Percentiles rank a stretch among this genome's conserved stretches.
Conservation (phyloP, 2,113 vertebrate genomes). For the Alethe diademata region DNA sequence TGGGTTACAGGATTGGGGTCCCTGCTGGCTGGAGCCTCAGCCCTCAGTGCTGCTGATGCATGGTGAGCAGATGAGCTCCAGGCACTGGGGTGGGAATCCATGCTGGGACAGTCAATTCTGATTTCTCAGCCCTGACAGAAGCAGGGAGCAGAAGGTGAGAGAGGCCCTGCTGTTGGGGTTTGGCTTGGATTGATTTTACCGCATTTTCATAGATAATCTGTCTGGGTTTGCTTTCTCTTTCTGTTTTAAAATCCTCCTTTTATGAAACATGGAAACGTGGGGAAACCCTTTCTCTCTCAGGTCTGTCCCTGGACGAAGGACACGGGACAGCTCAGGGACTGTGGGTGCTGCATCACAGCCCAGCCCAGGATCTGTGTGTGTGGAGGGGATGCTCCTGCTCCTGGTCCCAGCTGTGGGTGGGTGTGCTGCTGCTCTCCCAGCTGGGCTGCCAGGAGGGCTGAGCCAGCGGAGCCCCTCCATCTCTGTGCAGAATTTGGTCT, state of each 20-base stretch:
- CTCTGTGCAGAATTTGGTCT: background rate
- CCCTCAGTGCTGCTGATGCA: rapidly evolving
- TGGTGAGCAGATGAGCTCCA: background rate
- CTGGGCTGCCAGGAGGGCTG: background rate
- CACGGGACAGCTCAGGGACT: rapidly evolving
- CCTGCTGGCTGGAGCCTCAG: background rate
- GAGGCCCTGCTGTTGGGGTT: background rate
- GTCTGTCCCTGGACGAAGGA: background rate
- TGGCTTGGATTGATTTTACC: background rate
- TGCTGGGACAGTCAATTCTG: background rate
- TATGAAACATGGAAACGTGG: rapidly evolving
- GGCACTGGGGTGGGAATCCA: rapidly evolving
- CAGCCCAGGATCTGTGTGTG: background rate
- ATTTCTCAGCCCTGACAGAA: background rate
- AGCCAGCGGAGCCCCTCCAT: background rate
- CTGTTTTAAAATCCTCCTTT: background rate
- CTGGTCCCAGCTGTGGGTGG: rapidly evolving
- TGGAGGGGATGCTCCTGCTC: background rate
- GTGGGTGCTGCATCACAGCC: background rate
- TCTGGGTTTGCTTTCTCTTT: background rate
- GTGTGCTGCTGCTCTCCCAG: rapidly evolving
- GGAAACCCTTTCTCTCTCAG: background rate
- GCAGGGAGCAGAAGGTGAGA: background rate
- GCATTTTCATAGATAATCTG: background rate
- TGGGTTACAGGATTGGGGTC: rapidly evolving